Evolutionary conservation across 2,113 vertebrate species (phyloP), one percentile per base, ranked within the genome.

Genomic region (Xerus inauris): DNA sequence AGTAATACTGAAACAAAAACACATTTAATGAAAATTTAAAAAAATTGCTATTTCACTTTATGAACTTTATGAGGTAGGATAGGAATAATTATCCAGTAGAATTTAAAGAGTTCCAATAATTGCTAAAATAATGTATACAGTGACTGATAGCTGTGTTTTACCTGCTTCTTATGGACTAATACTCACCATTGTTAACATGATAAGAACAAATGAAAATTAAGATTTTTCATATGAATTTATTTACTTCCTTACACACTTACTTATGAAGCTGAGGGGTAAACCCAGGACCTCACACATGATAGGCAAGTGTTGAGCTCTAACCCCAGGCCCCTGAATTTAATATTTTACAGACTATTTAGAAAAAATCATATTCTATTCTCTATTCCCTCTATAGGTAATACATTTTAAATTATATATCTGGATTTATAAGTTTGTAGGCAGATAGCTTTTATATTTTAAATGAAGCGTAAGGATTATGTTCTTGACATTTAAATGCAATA

Each of bases 171-270:
- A 57, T 85, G 59, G 11, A 30, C 47, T 94, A 65, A 88, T 91
- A 35, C 28, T 92, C n/a, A 65, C 28, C 8, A 47, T 45, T 87
- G 19, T 92, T 71, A 69, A 16, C 32, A 40, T 80, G 14, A 14
- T 84, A 87, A 87, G 59, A 95, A 87, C 42, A 91, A 77, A 94
- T 91, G 54, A 89, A 88, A 94, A 67, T 47, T 82, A 67, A 19
- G 4, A 35, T 92, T 95, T 89, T 92, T n/a, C 64, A 11, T 76
- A 47, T 87, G 22, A 81, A 81, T 64, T 91, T 85, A 6, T 59
- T 40, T 32, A 6, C 10, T 86, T 38, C 8, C 14, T 69, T 28
- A 57, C 19, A 57, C 19, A 17, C 38, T 30, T 38, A 42, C 38
- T 38, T 57, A 3, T 14, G 6, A 30, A 62, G 38, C 30, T 35